phyloP scores from a whole-genome alignment of 2,888 invertebrate genomes.

The Chymomyza caudatula region DNA sequence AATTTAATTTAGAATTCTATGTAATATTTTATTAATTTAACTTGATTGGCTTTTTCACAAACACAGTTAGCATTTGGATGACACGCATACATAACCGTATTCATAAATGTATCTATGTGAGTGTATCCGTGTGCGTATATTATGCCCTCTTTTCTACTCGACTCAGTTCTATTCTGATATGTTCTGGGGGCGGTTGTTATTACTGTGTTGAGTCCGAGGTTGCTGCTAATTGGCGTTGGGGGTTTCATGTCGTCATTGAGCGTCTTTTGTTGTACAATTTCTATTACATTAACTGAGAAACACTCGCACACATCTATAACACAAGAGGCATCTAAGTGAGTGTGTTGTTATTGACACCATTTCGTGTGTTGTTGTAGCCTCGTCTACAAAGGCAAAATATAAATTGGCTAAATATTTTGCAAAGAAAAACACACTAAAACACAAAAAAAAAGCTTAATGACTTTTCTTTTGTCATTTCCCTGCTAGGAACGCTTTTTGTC shows the following conservation, averaged over 20 bases:
- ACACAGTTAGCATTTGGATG: slow-evolving; percentile 33
- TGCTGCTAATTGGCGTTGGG: slow-evolving; percentile 64
- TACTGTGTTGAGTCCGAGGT: background rate
- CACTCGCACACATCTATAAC: slow-evolving; percentile 5
- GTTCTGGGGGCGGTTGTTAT: background rate
- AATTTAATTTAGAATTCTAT: slow-evolving; percentile 70
- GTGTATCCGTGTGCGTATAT: background rate
- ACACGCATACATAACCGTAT: background rate
- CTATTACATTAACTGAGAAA: slow-evolving; percentile 63
- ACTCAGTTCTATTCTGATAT: background rate
- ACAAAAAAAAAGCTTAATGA: slow-evolving; percentile 23
- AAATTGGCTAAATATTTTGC: slow-evolving; percentile 61
- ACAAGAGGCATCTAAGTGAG: background rate
- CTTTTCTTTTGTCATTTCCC: slow-evolving; percentile 26
- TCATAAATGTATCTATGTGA: background rate
- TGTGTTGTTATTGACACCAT: slow-evolving; percentile 65
- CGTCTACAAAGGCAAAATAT: slow-evolving; percentile 26
- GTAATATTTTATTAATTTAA: slow-evolving; percentile 71
- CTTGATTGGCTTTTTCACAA: slow-evolving; percentile 70
- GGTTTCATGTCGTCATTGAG: slow-evolving; percentile 67
- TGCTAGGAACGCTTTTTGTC: background rate
- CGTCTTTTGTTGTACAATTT: slow-evolving; percentile 67
- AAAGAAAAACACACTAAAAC: slow-evolving; percentile 21
- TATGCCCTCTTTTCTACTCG: slow-evolving; percentile 18
- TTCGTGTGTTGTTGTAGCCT: slow-evolving; percentile 42